Base-by-base conservation (phyloP, 1,140 invertebrate species). In the Zaprionus nigranus region DNA sequence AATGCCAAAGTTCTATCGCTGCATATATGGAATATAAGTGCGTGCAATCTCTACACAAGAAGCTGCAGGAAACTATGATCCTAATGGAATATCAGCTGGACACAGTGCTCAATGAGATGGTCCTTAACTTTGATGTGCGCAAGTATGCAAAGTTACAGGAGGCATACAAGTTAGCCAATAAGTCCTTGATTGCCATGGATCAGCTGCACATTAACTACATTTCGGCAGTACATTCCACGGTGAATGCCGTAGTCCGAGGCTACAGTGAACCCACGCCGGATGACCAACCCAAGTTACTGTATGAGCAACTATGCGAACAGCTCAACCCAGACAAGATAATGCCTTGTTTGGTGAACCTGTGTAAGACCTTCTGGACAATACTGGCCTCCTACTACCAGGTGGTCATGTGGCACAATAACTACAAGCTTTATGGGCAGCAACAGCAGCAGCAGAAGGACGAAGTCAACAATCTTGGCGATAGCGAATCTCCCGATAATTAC, bases 201-300 rank as follows among this genome's bases (percentile, higher is more conserved):
- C 98, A 99, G 93, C 93, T 98, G 40, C 96, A 97, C 75, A 98
- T 99, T 95, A 98, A 99, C 93, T 98, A 98, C 92, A 97, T 97
- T 0, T 98, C 97, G 56, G 97, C 97, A 0, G 97, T 99, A 59
- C 98, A 99, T 81, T 98, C 97, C 82, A 96, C 96, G 12, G 96
- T 98, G 0, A 96, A 98, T 51, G 95, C 95, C 34, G 95, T 97
- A 7, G 94, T 98, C 0, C 95, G 96, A 65, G 95, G 94, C 0
- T 97, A 97, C 92, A 95, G 96, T 28, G 95, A 95, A 81, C 93
- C 95, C 5, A 79, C 59, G 5, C 28, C 69, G 15, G 83, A 75
- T 1, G 81, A 88, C 7, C 93, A 94, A 38, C 94, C 95, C 22
- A 96, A 96, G 78, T 94, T 95, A 81, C 96, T 97, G 72, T 98